Evolutionary conservation across 1,140 invertebrate species (phyloP), one percentile per base, ranked within the genome.

Genomic region (Lasioglossum albipes): DNA sequence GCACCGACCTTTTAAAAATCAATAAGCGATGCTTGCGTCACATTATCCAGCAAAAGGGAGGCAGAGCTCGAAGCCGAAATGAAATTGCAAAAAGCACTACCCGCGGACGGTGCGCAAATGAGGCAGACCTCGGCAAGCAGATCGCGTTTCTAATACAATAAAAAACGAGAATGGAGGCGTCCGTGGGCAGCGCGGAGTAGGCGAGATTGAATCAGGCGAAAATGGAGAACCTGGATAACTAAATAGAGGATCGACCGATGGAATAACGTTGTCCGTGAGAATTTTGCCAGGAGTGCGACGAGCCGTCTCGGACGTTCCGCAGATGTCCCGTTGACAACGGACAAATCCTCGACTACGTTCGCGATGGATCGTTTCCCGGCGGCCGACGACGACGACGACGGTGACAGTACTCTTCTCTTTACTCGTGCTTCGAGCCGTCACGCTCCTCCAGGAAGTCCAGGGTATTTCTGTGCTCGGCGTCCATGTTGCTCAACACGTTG

Each of bases 381-480:
- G 16, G 16, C 57, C 65, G 82, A 74, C 70, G 69, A 69, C 36
- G 36, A 36, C 36, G 36, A 36, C 36, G 36, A 36, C 36, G 36
- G 36, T 36, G 36, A 27, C 27, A 27, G 2, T 36, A 36, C 20
- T 66, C 42, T 59, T 16, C 31, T 45, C 59, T 77, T 75, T 73
- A 85, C 7, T 84, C 83, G 27, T 68, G 79, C 27, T 52, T 70
- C 61, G 36, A 20, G 3, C 45, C 69, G 31, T 22, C 7, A 0
- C 64, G 75, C 0, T 61, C 54, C 6, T 78, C 83, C 7, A 84
- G 52, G 16, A 31, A 41, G 42, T 77, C 65, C 72, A 72, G 57
- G 10, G 70, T 85, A 75, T 66, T 89, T 66, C 65, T 79, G 36
- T 75, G 84, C 69, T 89, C 86, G 41, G 83, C 78, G n/a, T 83